Base-by-base conservation (phyloP, 2,113 vertebrate genomes). In the Channa argus region DNA sequence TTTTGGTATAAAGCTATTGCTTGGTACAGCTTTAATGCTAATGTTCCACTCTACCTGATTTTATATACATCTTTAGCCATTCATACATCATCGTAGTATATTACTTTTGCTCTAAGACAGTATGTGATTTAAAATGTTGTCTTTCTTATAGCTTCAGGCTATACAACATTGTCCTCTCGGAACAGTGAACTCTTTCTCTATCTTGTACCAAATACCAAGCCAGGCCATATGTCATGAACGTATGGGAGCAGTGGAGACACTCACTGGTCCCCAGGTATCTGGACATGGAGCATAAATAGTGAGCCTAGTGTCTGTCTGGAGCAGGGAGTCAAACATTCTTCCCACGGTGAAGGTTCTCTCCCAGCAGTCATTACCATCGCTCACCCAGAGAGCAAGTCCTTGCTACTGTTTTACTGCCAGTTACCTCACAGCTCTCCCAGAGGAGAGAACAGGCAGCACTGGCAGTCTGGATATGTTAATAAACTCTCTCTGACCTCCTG, bases 221-320 rank as follows among this genome's bases (percentile, higher is more conserved):
- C 75, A 38, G 44, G 34, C 70, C 44, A 10, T 72, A 72, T 78
- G 72, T 86, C 67, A 82, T 74, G 55, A 58, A 12, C 15, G 33
- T 51, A 56, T 50, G 52, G 67, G 47, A 51, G 55, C 43, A 63
- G 43, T 34, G 38, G 50, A 79, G 45, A 68, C 72, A 38, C 62
- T 24, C 36, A 9, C 45, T 34, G 60, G 54, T 75, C 65, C 58
- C 67, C 58, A 65, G 39, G 65, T 79, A 80, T 55, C 63, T 66
- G 56, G 80, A 61, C 56, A 51, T 24, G 55, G 67, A 83, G 76
- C 60, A 85, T 70, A 86, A 83, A 89, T 77, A 82, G 67, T 37
- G 71, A 83, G 45, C 65, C 34, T 45, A 59, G 52, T 53, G 66
- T 63, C 63, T 70, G 79, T 65, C 73, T 85, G 74, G 74, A 77